Conservation (phyloP, 2,888 invertebrate genomes). For the Koerneria pararmatus region DNA sequence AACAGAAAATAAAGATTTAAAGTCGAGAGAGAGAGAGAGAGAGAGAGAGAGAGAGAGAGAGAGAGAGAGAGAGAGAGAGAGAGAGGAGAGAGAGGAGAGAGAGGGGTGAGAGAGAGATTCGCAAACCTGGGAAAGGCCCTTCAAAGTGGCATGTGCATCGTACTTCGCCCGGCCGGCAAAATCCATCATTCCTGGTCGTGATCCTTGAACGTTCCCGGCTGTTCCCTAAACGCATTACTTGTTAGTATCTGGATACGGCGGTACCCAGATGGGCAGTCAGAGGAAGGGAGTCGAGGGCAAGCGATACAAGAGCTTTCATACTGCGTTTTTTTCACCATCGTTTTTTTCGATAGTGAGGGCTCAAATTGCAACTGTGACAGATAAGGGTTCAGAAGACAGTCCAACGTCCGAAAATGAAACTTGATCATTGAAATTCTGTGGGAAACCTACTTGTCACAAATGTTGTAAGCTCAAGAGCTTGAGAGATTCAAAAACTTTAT, state of each 20-base stretch:
- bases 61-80: neutral
- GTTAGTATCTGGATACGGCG: too few species aligned
- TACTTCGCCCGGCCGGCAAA: slow-evolving; percentile 67
- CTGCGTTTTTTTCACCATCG: too few species aligned
- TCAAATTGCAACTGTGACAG: too few species aligned
- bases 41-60: slow-evolving; percentile 1
- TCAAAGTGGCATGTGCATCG: slow-evolving; percentile 65
- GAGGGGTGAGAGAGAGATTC: too few species aligned
- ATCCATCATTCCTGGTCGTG: slow-evolving; percentile 66
- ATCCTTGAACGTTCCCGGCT: slow-evolving; percentile 63
- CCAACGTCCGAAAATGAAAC: slow-evolving; percentile 6
- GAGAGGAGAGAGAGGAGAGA: neutral
- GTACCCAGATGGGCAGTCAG: too few species aligned
- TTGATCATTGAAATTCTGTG: slow-evolving; percentile 11
- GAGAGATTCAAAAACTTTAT: neutral
- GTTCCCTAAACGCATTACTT: too few species aligned
- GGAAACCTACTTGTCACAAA: too few species aligned
- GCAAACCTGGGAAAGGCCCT: slow-evolving; percentile 64
- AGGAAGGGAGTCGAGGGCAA: too few species aligned
- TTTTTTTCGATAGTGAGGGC: too few species aligned
- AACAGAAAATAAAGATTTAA: too few species aligned
- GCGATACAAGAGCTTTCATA: too few species aligned
- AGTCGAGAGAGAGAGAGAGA: neutral
- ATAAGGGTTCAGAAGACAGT: too few species aligned
- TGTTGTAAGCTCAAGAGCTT: neutral